Evolutionary conservation across 2,888 invertebrate genomes (phyloP).

Genomic region (Blastobasis lacticolella): DNA sequence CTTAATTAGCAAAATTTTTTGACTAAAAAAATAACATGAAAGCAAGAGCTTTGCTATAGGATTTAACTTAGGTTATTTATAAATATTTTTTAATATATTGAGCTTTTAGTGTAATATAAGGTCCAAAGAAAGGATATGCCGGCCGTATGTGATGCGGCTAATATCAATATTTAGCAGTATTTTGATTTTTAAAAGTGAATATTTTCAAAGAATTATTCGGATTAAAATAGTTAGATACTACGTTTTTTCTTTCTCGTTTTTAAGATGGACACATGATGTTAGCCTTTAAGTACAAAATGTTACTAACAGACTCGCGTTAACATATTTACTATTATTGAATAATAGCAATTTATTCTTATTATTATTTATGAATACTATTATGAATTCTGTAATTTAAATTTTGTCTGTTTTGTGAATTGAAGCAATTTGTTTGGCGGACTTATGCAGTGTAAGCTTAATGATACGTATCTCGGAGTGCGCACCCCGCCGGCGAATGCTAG

Average conservation of each 20-base stretch:
- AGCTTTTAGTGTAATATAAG: constrained; percentile 58
- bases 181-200: constrained; percentile 14
- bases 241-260: constrained; percentile 33
- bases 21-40: constrained; percentile 39
- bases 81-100: constrained; percentile 25
- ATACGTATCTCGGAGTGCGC: no score
- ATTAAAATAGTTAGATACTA: constrained; percentile 24
- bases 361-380: constrained; percentile 13
- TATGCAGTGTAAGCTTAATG: no score
- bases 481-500: no score
- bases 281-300: constrained; percentile 62
- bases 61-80: constrained; percentile 44
- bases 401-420: constrained; percentile 23
- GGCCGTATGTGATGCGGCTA: constrained; percentile 49
- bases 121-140: constrained; percentile 55
- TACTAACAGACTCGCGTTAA: constrained; percentile 54
- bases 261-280: constrained; percentile 39
- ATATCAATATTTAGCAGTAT: constrained; percentile 53
- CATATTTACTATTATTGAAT: constrained; percentile 29
- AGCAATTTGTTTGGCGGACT: no score
- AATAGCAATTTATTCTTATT: constrained; percentile 19
- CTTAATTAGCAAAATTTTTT: constrained; percentile 48
- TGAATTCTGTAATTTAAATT: constrained; percentile 22
- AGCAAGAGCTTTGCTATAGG: constrained; percentile 48
- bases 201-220: constrained; percentile 19